phyloP scores from a whole-genome alignment of 1,140 invertebrate genomes.

The Maconellicoccus hirsutus region DNA sequence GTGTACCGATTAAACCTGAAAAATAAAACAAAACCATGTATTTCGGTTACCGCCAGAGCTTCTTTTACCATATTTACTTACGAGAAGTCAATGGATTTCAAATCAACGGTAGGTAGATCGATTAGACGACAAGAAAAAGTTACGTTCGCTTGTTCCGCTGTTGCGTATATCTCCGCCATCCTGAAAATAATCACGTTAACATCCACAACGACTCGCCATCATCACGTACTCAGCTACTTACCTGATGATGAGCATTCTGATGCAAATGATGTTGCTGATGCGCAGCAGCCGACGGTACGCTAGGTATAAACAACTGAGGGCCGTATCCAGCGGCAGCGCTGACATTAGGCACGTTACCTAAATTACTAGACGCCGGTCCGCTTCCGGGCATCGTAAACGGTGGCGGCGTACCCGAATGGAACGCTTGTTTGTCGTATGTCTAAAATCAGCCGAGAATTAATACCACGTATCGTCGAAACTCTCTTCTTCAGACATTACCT shows the following conservation, averaged over 20 bases:
- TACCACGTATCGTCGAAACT: too few relatives aligned
- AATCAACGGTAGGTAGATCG: neutral
- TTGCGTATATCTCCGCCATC: slow-evolving; percentile 9
- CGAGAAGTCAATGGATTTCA: too few relatives aligned
- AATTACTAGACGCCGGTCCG: slow-evolving; percentile 48
- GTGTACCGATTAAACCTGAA: neutral
- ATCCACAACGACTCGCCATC: too few relatives aligned
- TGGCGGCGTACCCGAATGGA: slow-evolving; percentile 69
- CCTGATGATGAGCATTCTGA: slow-evolving; percentile 13
- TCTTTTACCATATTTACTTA: too few relatives aligned
- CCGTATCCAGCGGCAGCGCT: slow-evolving; percentile 36
- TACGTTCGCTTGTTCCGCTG: neutral
- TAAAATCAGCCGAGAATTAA: too few relatives aligned
- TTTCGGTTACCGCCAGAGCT: too few relatives aligned
- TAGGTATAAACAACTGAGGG: slow-evolving; percentile 57
- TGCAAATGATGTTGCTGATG: slow-evolving; percentile 20
- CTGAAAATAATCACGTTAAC: neutral
- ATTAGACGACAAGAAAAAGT: slow-evolving; percentile 14
- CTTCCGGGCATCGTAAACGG: slow-evolving; percentile 60
- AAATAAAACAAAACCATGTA: too few relatives aligned
- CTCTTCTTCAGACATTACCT: neutral
- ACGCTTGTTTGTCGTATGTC: slow-evolving; percentile 75
- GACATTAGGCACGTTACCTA: slow-evolving; percentile 46
- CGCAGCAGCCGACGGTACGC: slow-evolving; percentile 44
- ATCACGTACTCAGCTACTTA: too few relatives aligned